Base-by-base conservation (phyloP, 2,113 vertebrate genomes). In the Colistium nudipinnis region DNA sequence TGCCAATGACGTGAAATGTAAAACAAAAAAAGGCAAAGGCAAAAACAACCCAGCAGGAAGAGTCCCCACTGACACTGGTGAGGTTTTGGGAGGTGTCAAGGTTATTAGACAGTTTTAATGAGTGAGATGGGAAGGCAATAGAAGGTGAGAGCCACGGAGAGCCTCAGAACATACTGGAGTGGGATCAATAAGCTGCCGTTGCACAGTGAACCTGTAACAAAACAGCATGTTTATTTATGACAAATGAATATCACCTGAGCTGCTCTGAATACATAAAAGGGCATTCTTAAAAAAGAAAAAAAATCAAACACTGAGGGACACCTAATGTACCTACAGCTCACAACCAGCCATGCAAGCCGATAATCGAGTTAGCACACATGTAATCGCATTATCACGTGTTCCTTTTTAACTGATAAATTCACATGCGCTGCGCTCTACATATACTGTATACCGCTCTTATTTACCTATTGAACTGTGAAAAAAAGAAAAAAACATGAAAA, bases 301-400 rank as follows among this genome's bases (percentile, higher is more conserved):
- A 43, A 66, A 85, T 79, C 59, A 57, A 54, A 79, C 83, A 75
- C 55, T 17, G 61, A 62, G 52, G 74, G 64, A 70, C 70, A 74
- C 41, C 63, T 79, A 69, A 77, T 55, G 25, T 43, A 74, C 55
- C 62, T 44, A 16, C 53, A 77, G 69, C 80, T 81, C 67, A 70
- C 66, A 81, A 84, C 55, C 64, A 73, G 74, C 70, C 72, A 74
- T 84, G 82, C 74, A 65, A 78, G 76, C 30, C 61, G 53, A 19
- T 86, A 86, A 89, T 85, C 76, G 43, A 86, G 86, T 87, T 83
- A 82, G 73, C 54, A 4, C 14, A 63, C 55, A 69, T 68, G 31
- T 87, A 89, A 89, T 88, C 82, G 64, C 0, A 52, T 89, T 86
- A 84, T 56, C 20, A 7, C 48, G 38, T 35, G 22, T 54, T 76